Evolutionary conservation across 2,888 invertebrate genomes (phyloP), one percentile per base, ranked within the genome.

Genomic region (Calephelis perditalis): DNA sequence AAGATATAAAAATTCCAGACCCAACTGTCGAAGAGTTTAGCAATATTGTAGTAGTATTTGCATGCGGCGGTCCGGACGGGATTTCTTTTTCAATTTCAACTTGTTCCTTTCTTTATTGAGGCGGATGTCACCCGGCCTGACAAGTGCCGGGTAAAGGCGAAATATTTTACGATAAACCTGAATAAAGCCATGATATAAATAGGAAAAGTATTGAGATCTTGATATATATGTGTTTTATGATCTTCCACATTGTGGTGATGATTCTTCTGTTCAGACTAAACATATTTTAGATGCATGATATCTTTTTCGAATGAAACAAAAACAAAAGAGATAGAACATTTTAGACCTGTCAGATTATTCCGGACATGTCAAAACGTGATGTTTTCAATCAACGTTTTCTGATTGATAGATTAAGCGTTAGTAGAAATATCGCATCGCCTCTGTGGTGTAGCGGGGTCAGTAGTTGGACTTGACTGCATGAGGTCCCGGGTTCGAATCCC

Each of bases 51-150:
- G 73, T 40, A 45, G 46, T 68, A 82, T 86, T 85, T 85, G 82
- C 86, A 82, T 84, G 75, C 71, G 72, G 65, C 66, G 52, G 52
- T 56, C 45, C 37, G 71, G 65, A 62, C 68, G 65, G 68, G 78
- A 82, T 86, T 87, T 82, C 86, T 85, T 87, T 86, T 86, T 82
- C 85, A 86, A 86, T 87, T 86, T 82, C 75, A 80, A 81, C 77
- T 86, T 85, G 81, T 84, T 79, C 81, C 68, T 63, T 70, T 76
- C 76, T 84, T 84, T 86, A 85, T 85, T 84, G 82, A 76, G 73
- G 68, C 69, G 69, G 73, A 78, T 80, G 81, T 78, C 82, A 79
- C 75, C 75, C 71, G 75, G 73, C 68, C 67, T 75, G 77, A 78
- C 77, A 75, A 73, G 63, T 47, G 45, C 56, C 52, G 49, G 63